Conservation (phyloP, 2,797 vertebrate genomes). For the Gadopsis bispinosus region DNA sequence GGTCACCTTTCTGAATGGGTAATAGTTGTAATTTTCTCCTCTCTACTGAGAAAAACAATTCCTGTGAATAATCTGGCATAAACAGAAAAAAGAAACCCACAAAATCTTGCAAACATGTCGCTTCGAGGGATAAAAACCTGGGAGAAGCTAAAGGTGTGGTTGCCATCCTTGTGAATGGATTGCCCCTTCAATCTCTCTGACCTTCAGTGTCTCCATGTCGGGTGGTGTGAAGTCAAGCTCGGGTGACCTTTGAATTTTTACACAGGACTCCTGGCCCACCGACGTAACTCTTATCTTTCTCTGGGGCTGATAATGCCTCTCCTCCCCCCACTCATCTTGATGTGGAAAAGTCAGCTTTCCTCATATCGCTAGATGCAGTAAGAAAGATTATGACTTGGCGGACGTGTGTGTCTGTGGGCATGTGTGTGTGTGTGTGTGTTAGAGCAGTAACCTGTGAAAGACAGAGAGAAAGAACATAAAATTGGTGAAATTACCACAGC, state of each 20-base stretch:
- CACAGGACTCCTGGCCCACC: slow-evolving; percentile 59
- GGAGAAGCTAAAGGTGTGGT: slow-evolving; percentile 54
- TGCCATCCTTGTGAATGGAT: slow-evolving; percentile 74
- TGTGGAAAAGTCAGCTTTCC: slow-evolving; percentile 76
- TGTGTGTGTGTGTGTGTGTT: slow-evolving; percentile 19
- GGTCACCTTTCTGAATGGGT: slow-evolving; percentile 21
- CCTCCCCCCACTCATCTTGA: slow-evolving; percentile 62
- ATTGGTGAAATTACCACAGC: slow-evolving; percentile 26
- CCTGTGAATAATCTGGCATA: background rate
- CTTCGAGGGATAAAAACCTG: background rate
- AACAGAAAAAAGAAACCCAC: slow-evolving; percentile 8
- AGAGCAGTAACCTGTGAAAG: slow-evolving; percentile 29
- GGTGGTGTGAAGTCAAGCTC: slow-evolving; percentile 66
- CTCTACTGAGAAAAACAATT: background rate
- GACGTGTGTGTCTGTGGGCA: slow-evolving; percentile 10
- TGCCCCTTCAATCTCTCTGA: slow-evolving; percentile 70
- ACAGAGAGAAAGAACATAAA: slow-evolving; percentile 16
- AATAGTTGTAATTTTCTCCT: slow-evolving; percentile 21
- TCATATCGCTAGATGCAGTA: slow-evolving; percentile 74
- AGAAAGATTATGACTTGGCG: slow-evolving; percentile 64
- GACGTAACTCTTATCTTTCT: slow-evolving; percentile 75
- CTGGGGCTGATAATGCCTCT: slow-evolving; percentile 70
- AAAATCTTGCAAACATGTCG: background rate
- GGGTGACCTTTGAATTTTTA: slow-evolving; percentile 77
- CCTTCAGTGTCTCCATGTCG: slow-evolving; percentile 77